Conservation (phyloP, 2,888 invertebrate species). For the Pseudoips prasinana region DNA sequence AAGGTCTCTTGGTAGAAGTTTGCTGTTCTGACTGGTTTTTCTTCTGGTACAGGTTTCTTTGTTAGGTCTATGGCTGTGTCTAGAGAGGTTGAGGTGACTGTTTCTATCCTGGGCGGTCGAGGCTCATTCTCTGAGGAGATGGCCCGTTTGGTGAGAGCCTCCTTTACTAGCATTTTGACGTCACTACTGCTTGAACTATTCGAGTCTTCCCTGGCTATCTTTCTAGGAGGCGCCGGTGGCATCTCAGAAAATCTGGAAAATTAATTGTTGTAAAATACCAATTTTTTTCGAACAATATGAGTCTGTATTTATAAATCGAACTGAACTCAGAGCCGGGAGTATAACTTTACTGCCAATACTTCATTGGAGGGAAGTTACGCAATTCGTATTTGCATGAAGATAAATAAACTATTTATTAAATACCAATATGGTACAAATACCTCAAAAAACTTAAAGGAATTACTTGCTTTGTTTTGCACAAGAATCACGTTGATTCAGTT, state of each 20-base stretch:
- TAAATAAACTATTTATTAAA: no score
- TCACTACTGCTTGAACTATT: slow-evolving; percentile 63
- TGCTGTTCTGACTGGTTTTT: slow-evolving; percentile 50
- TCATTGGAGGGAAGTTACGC: no score
- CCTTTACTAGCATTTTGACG: slow-evolving; percentile 24
- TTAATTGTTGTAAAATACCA: no score
- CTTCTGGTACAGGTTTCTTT: slow-evolving; percentile 40
- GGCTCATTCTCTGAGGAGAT: slow-evolving; percentile 48
- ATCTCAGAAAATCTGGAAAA: slow-evolving; percentile 58
- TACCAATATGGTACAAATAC: no score
- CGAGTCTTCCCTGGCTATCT: slow-evolving; percentile 63
- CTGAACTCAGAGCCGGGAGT: no score
- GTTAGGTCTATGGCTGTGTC: slow-evolving; percentile 63
- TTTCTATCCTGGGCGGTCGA: slow-evolving; percentile 38
- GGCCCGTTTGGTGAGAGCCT: slow-evolving; percentile 35
- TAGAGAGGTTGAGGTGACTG: slow-evolving; percentile 42
- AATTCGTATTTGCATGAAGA: no score
- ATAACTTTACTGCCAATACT: no score
- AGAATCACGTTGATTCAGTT: no score
- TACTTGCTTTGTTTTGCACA: no score
- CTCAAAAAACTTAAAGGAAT: no score
- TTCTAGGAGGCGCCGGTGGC: slow-evolving; percentile 47
- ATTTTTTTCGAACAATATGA: no score
- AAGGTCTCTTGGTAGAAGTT: slow-evolving; percentile 75
- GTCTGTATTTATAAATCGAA: no score